Conservation (phyloP, 2,888 invertebrate species). For the Habrosyne pyritoides region DNA sequence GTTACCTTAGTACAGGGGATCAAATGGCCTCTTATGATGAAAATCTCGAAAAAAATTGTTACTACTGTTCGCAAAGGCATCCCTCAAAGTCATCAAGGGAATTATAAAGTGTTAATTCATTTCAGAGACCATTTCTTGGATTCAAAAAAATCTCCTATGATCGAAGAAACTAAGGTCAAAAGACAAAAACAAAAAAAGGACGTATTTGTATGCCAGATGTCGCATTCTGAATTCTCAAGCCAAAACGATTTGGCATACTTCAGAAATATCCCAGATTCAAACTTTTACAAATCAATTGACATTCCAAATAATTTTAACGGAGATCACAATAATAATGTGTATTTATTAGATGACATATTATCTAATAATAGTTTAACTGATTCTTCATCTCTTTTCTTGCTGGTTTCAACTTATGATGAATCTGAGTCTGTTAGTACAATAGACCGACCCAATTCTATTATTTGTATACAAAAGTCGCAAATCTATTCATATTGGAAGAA, state of each 20-base stretch:
- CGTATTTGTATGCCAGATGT: slow-evolving; percentile 26
- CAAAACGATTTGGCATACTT: slow-evolving; percentile 10
- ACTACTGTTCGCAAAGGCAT: too few species aligned
- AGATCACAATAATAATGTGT: slow-evolving; percentile 31
- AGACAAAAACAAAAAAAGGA: slow-evolving; percentile 11
- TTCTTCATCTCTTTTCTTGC: slow-evolving; percentile 48
- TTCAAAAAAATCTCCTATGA: background rate
- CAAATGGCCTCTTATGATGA: too few species aligned
- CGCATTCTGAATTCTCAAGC: slow-evolving; percentile 15
- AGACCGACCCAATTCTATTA: slow-evolving; percentile 32
- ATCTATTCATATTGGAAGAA: slow-evolving; percentile 27
- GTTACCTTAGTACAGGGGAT: too few species aligned
- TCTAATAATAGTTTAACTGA: slow-evolving; percentile 27
- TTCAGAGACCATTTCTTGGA: slow-evolving; percentile 14
- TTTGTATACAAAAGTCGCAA: slow-evolving; percentile 43
- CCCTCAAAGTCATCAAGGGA: too few species aligned
- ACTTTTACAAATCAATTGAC: slow-evolving; percentile 23
- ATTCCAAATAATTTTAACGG: slow-evolving; percentile 35
- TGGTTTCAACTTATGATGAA: slow-evolving; percentile 46
- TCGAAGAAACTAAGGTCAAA: slow-evolving; percentile 2
- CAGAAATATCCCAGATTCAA: background rate
- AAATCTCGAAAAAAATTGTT: too few species aligned
- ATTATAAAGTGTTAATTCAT: slow-evolving; percentile 9
- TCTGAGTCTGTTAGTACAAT: slow-evolving; percentile 26
- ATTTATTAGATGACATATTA: slow-evolving; percentile 39